Evolutionary conservation across 1,140 invertebrate genomes (phyloP), one percentile per base, ranked within the genome.

Genomic region (Zaprionus vittiger): DNA sequence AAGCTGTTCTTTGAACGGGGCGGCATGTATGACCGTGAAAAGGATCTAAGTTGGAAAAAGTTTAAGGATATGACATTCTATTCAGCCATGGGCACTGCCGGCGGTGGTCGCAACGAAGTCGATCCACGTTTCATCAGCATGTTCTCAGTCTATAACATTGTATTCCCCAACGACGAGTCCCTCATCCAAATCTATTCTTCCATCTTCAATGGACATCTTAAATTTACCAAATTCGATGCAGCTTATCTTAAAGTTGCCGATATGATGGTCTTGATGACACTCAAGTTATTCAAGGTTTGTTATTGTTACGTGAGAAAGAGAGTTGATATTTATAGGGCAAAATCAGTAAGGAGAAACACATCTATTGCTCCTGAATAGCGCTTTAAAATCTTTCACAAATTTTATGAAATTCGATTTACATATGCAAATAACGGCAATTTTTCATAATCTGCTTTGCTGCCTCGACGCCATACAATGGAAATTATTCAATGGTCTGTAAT

Each of bases 111-210:
- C 79, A 98, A 98, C 87, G 96, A 97, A 79, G 96, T 98, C 9
- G 97, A 98, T 93, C 96, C 97, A 0, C 94, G 98, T 75, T 98
- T 98, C 86, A 95, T 98, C 67, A 98, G 97, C 1, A 95, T 97
- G 94, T 98, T 98, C 93, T 95, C 96, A 1, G 95, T 97, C 0
- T 97, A 96, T 93, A 98, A 98, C 93, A 95, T 98, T 76, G 95
- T 95, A 6, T 96, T 97, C 90, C 97, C 97, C 1, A 94, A 95
- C 11, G 95, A 97, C 67, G 94, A 94, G 14, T 97, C 96, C 0
- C 94, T 99, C 60, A 93, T 94, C 26, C 96, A 96, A 60, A 98
- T 99, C 77, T 99, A 98, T 92, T 94, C 94, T 12, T 97, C 96
- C 11, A 98, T 99, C 34, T 93, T 98, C 22, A 82, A 91, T 5